A percentile compares a stretch with the other conserved stretches of the same genome.
Evolutionary conservation across 2,888 invertebrate genomes (phyloP).

Genomic region (Himalopsyche japonica): DNA sequence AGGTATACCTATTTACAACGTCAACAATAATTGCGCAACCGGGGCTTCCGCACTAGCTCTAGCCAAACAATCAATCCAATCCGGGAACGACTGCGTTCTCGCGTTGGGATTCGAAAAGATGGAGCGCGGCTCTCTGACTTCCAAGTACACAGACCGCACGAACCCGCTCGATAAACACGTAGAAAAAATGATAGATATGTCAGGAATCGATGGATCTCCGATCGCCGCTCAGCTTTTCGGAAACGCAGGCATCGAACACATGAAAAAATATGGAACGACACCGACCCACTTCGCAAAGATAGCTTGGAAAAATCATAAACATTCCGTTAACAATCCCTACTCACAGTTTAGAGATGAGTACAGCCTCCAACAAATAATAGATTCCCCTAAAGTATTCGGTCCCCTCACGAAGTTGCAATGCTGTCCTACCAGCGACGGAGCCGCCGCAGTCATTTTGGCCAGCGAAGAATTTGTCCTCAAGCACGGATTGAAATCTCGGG

Average conservation of each 20-base stretch:
- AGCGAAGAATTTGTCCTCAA: slow-evolving; percentile 88
- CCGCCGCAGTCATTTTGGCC: slow-evolving; percentile 89
- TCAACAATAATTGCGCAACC: slow-evolving; percentile 98
- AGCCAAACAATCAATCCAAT: slow-evolving; percentile 90
- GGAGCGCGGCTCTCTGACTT: slow-evolving; percentile 85
- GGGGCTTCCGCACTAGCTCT: slow-evolving; percentile 91
- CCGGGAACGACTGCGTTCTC: slow-evolving; percentile 85
- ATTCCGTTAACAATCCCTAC: slow-evolving; percentile 95
- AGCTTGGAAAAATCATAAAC: slow-evolving; percentile 96
- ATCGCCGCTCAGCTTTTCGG: slow-evolving; percentile 95
- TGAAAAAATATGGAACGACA: slow-evolving; percentile 92
- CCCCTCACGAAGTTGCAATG: slow-evolving; percentile 96
- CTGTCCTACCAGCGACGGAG: slow-evolving; percentile 98
- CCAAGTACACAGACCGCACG: slow-evolving; percentile 79
- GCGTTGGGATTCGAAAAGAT: slow-evolving; percentile 98
- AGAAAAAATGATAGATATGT: slow-evolving; percentile 79
- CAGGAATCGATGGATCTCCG: slow-evolving; percentile 81
- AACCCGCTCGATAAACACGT: slow-evolving; percentile 91
- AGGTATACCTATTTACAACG: slow-evolving; percentile 96
- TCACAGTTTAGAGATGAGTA: slow-evolving; percentile 95
- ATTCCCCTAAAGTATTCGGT: slow-evolving; percentile 86
- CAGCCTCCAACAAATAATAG: slow-evolving; percentile 84
- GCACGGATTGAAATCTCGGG: slow-evolving; percentile 77
- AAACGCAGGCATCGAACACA: slow-evolving; percentile 94
- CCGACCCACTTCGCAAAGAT: slow-evolving; percentile 95